A percentile compares a stretch with the other conserved stretches of the same genome.
Evolutionary conservation across 2,797 vertebrate species (phyloP).

Genomic region (Bradypodion pumilum): DNA sequence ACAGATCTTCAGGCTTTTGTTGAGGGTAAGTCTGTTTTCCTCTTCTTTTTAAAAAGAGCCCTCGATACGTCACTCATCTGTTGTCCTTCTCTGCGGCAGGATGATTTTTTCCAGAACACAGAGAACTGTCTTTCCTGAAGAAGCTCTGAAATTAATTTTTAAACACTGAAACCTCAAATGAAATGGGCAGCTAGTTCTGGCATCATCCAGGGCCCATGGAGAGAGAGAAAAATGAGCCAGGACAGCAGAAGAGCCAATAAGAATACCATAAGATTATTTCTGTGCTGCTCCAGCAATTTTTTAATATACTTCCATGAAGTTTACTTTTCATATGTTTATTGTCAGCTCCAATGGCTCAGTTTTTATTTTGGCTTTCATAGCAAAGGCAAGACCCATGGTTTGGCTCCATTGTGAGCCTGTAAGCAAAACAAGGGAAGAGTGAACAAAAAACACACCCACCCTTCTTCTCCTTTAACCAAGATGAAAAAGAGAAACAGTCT

Average conservation of each 20-base stretch:
- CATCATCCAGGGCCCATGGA: slow-evolving; percentile 1
- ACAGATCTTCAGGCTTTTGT: background rate
- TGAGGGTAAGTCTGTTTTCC: background rate
- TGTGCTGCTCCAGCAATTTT: slow-evolving; percentile 16
- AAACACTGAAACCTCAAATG: background rate
- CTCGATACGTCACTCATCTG: background rate
- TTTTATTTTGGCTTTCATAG: slow-evolving; percentile 43
- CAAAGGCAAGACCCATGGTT: slow-evolving; percentile 43
- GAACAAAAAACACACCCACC: slow-evolving; percentile 42
- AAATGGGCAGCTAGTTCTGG: slow-evolving; percentile 29
- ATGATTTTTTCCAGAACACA: background rate
- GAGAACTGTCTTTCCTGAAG: background rate
- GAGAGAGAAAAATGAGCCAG: slow-evolving; percentile 8
- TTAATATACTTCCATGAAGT: slow-evolving; percentile 30
- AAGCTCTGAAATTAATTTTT: slow-evolving; percentile 16
- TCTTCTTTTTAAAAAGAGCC: background rate
- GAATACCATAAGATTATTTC: slow-evolving; percentile 31
- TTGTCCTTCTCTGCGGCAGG: background rate
- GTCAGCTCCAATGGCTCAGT: slow-evolving; percentile 31
- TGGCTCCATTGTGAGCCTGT: slow-evolving; percentile 30
- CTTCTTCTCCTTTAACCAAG: slow-evolving; percentile 4
- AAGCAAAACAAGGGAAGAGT: slow-evolving; percentile 24
- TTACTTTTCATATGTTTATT: slow-evolving; percentile 27
- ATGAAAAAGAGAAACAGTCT: slow-evolving; percentile 14
- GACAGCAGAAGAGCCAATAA: slow-evolving; percentile 29